phyloP scores from a whole-genome alignment of 2,113 vertebrate species.

The Tichodroma muraria region DNA sequence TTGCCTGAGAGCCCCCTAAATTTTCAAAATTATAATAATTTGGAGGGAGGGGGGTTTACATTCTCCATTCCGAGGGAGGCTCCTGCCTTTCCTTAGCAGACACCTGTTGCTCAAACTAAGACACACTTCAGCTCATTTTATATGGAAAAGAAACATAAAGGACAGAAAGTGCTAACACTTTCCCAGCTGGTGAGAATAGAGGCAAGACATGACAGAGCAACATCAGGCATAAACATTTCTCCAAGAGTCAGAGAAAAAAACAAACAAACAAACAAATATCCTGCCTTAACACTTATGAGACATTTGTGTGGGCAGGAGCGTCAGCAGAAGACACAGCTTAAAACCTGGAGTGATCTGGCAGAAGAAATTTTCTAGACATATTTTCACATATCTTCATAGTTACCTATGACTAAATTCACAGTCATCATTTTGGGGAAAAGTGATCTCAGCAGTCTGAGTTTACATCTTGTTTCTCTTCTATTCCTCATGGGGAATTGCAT shows the following conservation, averaged over 20 bases:
- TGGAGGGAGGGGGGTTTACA: too few relatives aligned
- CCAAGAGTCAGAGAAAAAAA: neutral
- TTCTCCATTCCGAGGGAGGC: too few relatives aligned
- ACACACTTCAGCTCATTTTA: neutral
- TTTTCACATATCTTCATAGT: neutral
- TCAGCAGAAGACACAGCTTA: neutral
- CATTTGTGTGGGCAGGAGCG: neutral
- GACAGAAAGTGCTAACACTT: neutral
- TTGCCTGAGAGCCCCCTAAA: too few relatives aligned
- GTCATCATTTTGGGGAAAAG: neutral
- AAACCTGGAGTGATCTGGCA: neutral
- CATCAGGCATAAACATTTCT: neutral
- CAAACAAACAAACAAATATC: neutral
- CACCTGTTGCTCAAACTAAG: too few relatives aligned
- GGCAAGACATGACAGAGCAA: neutral
- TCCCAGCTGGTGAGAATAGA: neutral
- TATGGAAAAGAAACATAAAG: neutral
- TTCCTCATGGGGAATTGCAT: neutral
- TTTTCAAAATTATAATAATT: too few relatives aligned
- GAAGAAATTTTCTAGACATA: neutral
- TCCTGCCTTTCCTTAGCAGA: too few relatives aligned
- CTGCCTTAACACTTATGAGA: neutral
- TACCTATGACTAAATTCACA: neutral
- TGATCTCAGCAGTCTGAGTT: neutral
- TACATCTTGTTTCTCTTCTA: neutral